Conservation (phyloP, 2,797 vertebrate species). For the Paguma larvata region DNA sequence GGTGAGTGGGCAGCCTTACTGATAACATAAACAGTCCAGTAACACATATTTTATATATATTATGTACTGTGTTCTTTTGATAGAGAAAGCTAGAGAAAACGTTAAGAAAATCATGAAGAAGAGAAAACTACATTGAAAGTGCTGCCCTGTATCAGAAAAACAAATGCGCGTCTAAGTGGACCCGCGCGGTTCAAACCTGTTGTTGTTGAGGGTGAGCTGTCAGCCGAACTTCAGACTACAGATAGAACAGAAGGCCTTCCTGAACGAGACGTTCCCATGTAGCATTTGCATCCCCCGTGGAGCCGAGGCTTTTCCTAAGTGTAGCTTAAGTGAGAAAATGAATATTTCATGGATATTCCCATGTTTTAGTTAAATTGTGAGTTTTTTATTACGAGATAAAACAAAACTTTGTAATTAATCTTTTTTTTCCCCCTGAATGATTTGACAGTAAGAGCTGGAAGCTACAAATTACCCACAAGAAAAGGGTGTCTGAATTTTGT, state of each 20-base stretch:
- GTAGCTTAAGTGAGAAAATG: constrained; percentile 52
- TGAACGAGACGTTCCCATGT: neutral
- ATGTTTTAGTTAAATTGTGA: constrained; percentile 58
- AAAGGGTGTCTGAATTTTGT: constrained; percentile 64
- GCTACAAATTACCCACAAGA: constrained; percentile 65
- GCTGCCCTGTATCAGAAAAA: neutral
- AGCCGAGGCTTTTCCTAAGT: neutral
- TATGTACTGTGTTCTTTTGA: neutral
- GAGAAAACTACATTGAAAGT: neutral
- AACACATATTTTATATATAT: neutral
- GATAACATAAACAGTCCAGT: neutral
- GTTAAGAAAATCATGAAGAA: neutral
- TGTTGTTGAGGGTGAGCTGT: constrained; percentile 37
- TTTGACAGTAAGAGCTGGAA: constrained; percentile 76
- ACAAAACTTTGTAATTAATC: constrained; percentile 68
- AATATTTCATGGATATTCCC: constrained; percentile 56
- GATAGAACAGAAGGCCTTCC: neutral
- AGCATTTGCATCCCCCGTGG: neutral
- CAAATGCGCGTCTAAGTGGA: neutral
- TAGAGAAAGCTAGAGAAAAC: neutral
- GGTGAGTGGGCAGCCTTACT: neutral
- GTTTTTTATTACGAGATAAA: constrained; percentile 66
- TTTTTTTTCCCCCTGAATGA: neutral
- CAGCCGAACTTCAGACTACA: neutral
- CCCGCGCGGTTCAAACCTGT: neutral